Evolutionary conservation across 2,888 invertebrate species (phyloP), one percentile per base, ranked within the genome.

Genomic region (Eilema caniola): DNA sequence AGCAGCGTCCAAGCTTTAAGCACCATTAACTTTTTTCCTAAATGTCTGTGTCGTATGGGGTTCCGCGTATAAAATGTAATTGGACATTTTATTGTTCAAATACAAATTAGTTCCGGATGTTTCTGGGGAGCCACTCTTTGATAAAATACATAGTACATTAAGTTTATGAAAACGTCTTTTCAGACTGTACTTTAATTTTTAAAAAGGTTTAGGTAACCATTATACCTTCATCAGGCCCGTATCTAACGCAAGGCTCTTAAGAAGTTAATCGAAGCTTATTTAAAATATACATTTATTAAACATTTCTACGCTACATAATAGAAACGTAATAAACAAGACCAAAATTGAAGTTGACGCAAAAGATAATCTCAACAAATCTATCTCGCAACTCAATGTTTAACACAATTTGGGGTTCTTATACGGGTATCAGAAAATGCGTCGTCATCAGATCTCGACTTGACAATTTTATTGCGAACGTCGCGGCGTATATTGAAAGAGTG

Each of bases 1-100:
- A 92, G 86, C 87, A 92, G 86, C 87, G 94, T 90, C 93, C 94
- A 89, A 90, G 93, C 94, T 94, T 92, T 92, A 93, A 91, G 95
- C 91, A 88, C 91, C 95, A 94, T 95, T 95, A 94, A 93, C 93
- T 95, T 94, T 94, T 93, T 94, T 90, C 89, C 89, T 89, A 91
- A 93, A 92, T 91, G 90, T 91, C 92, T 89, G 87, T 88, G 87
- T 89, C 88, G 89, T 88, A 77, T 88, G 88, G 88, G 89, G 88
- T 86, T 85, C 88, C 82, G 82, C 83, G 86, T 88, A 85, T 86
- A 86, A 90, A 87, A 90, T 84, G 88, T 85, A 89, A 89, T 87
- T 86, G 89, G 84, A 86, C 89, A 87, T 90, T 91, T 89, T 89
- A 91, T 91, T 90, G 87, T 86, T 84, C 88, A 83, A 84, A 88